Evolutionary conservation across 2,888 invertebrate genomes (phyloP).

Genomic region (Phyllotreta cruciferae): DNA sequence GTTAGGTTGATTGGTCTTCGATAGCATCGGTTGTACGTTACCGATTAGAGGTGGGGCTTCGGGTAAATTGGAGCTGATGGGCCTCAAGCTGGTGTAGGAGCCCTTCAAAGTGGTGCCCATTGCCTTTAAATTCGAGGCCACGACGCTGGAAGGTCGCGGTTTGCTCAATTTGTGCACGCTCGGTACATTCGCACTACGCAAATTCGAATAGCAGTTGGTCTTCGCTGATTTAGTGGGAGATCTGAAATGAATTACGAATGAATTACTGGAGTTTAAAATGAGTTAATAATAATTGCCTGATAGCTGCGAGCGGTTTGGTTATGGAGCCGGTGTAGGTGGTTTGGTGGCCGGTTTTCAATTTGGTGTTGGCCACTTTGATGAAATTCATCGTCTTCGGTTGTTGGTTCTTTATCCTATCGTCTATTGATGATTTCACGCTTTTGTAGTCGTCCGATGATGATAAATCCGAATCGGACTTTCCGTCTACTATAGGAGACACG

Average conservation of each 20-base stretch:
- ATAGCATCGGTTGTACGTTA: constrained; percentile 29
- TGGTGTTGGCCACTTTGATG: constrained; percentile 34
- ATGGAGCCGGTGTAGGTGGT: neutral
- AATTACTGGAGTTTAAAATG: constrained; percentile 10
- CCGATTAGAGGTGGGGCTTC: constrained; percentile 49
- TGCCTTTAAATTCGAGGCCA: constrained; percentile 50
- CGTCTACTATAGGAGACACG: constrained; percentile 54
- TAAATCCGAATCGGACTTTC: constrained; percentile 55
- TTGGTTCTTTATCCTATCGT: constrained; percentile 40
- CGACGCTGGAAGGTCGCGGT: constrained; percentile 21
- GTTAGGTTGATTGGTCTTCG: constrained; percentile 31
- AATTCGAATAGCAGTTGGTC: constrained; percentile 42
- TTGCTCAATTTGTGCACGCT: constrained; percentile 40
- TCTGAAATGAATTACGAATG: constrained; percentile 22
- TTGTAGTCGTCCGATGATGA: constrained; percentile 55
- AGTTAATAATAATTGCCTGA: too few species aligned
- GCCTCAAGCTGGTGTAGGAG: constrained; percentile 56
- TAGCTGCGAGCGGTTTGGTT: too few species aligned
- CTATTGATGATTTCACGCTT: constrained; percentile 49
- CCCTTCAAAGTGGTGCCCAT: constrained; percentile 53
- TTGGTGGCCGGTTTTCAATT: constrained; percentile 38
- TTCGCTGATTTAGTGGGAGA: constrained; percentile 10
- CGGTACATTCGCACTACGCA: constrained; percentile 34
- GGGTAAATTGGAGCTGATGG: constrained; percentile 52
- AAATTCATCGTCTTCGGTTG: constrained; percentile 44